Evolutionary conservation across 2,888 invertebrate genomes (phyloP).

Genomic region (Pristionchus maxplancki): DNA sequence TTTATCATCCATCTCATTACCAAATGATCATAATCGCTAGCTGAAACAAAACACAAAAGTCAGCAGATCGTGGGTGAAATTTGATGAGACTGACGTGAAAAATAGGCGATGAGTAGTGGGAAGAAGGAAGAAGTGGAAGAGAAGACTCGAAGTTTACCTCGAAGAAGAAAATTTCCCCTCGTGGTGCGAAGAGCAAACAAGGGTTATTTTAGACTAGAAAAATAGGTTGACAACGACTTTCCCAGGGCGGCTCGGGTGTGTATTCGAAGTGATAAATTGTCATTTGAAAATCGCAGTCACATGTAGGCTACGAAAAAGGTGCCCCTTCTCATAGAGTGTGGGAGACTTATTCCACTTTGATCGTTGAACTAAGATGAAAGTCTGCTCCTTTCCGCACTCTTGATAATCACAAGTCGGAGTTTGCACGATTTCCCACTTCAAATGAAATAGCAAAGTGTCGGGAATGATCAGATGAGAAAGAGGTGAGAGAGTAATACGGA

Average conservation of each 20-base stretch:
- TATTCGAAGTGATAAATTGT: not conserved
- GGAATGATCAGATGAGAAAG: not conserved
- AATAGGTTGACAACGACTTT: not conserved
- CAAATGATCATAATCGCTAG: not conserved
- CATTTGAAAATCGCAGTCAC: not conserved
- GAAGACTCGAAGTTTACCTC: slow-evolving; percentile 52
- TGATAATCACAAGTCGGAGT: not conserved
- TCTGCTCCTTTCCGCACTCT: not conserved
- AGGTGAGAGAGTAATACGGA: slow-evolving; percentile 10
- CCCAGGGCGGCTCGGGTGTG: not conserved
- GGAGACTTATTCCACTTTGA: not conserved
- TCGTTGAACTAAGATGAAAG: not conserved
- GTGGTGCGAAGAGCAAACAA: not conserved
- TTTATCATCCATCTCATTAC: not conserved
- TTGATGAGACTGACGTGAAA: slow-evolving; percentile 7
- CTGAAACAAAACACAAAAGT: not conserved
- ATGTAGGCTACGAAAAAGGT: not conserved
- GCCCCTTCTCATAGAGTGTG: not conserved
- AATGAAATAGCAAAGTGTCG: slow-evolving; percentile 5
- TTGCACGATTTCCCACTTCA: not conserved
- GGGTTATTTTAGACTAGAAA: slow-evolving; percentile 11
- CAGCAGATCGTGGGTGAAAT: not conserved
- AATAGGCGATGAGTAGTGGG: slow-evolving; percentile 56
- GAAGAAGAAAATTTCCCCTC: not conserved
- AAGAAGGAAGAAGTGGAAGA: slow-evolving; percentile 58